phyloP scores from a whole-genome alignment of 2,888 invertebrate species.

The Eretmocerus hayati region DNA sequence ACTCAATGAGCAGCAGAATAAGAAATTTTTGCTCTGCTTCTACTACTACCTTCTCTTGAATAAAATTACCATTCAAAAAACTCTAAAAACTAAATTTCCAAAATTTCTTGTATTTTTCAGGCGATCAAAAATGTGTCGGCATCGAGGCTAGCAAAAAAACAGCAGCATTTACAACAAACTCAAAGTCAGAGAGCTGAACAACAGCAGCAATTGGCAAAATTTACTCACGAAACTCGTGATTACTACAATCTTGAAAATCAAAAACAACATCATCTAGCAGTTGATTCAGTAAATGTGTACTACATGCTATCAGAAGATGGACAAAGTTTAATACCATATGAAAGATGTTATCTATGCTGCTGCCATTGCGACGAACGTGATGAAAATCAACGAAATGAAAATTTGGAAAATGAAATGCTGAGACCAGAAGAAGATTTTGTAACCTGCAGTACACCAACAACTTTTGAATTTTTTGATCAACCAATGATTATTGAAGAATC shows the following conservation, averaged over 20 bases:
- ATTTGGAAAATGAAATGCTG: conserved; percentile 44
- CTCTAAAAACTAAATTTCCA: neutral
- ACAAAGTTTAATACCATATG: too few species aligned
- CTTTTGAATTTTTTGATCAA: too few species aligned
- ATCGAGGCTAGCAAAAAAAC: conserved; percentile 7
- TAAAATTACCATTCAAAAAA: neutral
- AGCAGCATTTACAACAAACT: neutral
- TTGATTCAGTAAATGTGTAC: conserved; percentile 42
- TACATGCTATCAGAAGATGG: conserved; percentile 22
- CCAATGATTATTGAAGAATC: too few species aligned
- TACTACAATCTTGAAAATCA: conserved; percentile 33
- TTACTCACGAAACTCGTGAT: conserved; percentile 2
- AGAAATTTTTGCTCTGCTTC: too few species aligned
- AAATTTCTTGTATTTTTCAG: conserved; percentile 9
- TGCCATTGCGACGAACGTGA: conserved; percentile 41
- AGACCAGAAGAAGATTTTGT: too few species aligned
- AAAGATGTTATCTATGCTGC: conserved; percentile 33
- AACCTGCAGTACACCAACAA: too few species aligned
- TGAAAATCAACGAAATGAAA: conserved; percentile 43
- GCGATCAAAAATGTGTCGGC: conserved; percentile 14
- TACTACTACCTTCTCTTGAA: neutral
- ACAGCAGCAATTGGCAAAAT: conserved; percentile 10
- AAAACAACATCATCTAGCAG: conserved; percentile 37
- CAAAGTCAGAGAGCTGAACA: neutral
- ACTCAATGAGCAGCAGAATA: too few species aligned